Percentiles rank a stretch among this genome's conserved stretches.
Evolutionary conservation across 2,113 vertebrate genomes (phyloP).

Genomic region (Diglossa brunneiventris): DNA sequence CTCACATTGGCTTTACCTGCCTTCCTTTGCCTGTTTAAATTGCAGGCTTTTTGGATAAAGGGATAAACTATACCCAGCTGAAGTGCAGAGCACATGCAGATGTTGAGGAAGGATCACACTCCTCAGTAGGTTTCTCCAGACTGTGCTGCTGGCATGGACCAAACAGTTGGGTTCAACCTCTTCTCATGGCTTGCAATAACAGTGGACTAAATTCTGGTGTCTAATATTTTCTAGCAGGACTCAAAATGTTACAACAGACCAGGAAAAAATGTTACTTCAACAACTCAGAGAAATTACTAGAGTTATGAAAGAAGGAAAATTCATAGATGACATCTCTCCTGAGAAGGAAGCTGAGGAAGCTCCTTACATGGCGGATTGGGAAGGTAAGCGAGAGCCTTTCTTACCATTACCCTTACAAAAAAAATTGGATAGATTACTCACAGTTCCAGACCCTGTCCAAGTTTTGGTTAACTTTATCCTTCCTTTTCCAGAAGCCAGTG

Average conservation of each 20-base stretch:
- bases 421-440: neutral
- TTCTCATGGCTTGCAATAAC: neutral
- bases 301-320: constrained; percentile 91
- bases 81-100: neutral
- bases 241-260: constrained; percentile 81
- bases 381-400: constrained; percentile 71
- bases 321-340: constrained; percentile 79
- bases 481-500: constrained; percentile 5
- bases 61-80: neutral
- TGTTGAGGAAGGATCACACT: neutral
- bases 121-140: neutral
- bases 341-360: constrained; percentile 87
- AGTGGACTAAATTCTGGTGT: neutral
- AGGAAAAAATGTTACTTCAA: constrained; percentile 88
- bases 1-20: neutral
- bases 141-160: neutral
- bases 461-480: neutral
- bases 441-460: neutral
- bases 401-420: neutral
- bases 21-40: neutral
- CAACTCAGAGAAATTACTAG: constrained; percentile 93
- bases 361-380: constrained; percentile 84
- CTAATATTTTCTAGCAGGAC: constrained; percentile 65
- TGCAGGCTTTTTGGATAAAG: neutral
- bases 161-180: neutral